Evolutionary conservation across 1,140 invertebrate species (phyloP), one percentile per base, ranked within the genome.

Genomic region (Pristionchus pacificus): DNA sequence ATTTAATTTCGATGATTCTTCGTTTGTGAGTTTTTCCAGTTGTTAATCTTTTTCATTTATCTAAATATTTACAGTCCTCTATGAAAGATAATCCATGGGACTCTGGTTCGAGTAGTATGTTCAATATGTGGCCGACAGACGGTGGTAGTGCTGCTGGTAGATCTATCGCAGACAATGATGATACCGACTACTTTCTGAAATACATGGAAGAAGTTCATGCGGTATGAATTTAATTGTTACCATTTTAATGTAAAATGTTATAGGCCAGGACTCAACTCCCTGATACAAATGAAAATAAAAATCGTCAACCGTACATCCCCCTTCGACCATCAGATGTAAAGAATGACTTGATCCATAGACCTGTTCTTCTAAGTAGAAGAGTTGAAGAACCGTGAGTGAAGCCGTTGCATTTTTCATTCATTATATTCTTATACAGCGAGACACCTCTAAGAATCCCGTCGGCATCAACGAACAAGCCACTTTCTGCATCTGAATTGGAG

Each of bases 401-500:
- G n/a, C n/a, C n/a, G n/a, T n/a, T n/a, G n/a, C n/a, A n/a, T n/a
- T n/a, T n/a, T n/a, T n/a, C n/a, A n/a, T n/a, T n/a, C n/a, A n/a
- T n/a, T n/a, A n/a, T n/a, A n/a, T n/a, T n/a, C n/a, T n/a, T n/a
- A n/a, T n/a, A n/a, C n/a, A n/a, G n/a, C n/a, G n/a, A n/a, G n/a
- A n/a, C n/a, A n/a, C n/a, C n/a, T n/a, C n/a, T n/a, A 15, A 28
- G 31, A 2, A 2, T 65, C 1, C 70, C 70, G 1, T 14, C 32
- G 2, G 14, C 62, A n/a, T 66, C 67, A 10, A 30, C 70, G n/a
- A n/a, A n/a, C n/a, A n/a, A n/a, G n/a, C n/a, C n/a, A n/a, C n/a
- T n/a, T 0, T 65, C 73, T 2, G 64, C 68, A 6, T 68, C 70
- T 30, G 73, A 74, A 38, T 65, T 74, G 29, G 73, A 74, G 31